A percentile compares a stretch with the other conserved stretches of the same genome.
These are phyloP conservation scores for Wasmannia auropunctata DNA, from an alignment of 1,140 invertebrate genomes.

Conservation along the genomic window DNA sequence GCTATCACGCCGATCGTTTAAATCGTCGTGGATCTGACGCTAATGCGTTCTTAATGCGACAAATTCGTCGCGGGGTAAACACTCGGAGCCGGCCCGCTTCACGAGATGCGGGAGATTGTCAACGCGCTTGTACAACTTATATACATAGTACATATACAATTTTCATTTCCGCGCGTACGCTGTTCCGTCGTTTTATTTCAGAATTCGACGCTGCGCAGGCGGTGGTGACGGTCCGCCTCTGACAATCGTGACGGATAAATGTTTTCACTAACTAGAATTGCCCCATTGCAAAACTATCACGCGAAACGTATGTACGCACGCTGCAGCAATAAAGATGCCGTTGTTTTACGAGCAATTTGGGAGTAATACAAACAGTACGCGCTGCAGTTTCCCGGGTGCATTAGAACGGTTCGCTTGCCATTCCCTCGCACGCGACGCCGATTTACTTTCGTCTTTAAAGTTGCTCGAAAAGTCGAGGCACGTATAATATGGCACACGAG, in stretches of 20 bases:
- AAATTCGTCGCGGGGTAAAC: slow-evolving; percentile 74
- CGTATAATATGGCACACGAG: background rate
- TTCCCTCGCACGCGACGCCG: slow-evolving; percentile 37
- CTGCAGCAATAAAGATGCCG: slow-evolving; percentile 25
- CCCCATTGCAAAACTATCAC: slow-evolving; percentile 21
- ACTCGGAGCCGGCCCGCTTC: slow-evolving; percentile 9
- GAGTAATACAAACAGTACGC: background rate
- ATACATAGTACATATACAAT: background rate
- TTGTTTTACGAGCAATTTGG: slow-evolving; percentile 51
- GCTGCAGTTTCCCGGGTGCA: background rate
- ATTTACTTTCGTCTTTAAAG: slow-evolving; percentile 24
- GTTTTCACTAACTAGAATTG: slow-evolving; percentile 15
- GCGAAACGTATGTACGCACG: slow-evolving; percentile 6
- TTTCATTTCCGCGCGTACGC: slow-evolving; percentile 23
- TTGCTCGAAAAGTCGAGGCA: background rate
- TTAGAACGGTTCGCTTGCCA: slow-evolving; percentile 33
- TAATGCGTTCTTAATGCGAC: slow-evolving; percentile 82
- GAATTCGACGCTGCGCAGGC: background rate
- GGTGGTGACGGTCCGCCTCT: background rate
- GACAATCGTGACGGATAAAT: background rate
- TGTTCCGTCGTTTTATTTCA: background rate
- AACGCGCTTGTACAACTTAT: background rate
- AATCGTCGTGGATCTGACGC: slow-evolving; percentile 76
- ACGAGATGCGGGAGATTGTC: slow-evolving; percentile 18
- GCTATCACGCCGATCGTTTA: slow-evolving; percentile 80